A percentile compares a stretch with the other conserved stretches of the same genome.
These are phyloP conservation scores for Ascidia mentula DNA, from an alignment of 23 tunicate genomes.

Conservation along the genomic window DNA sequence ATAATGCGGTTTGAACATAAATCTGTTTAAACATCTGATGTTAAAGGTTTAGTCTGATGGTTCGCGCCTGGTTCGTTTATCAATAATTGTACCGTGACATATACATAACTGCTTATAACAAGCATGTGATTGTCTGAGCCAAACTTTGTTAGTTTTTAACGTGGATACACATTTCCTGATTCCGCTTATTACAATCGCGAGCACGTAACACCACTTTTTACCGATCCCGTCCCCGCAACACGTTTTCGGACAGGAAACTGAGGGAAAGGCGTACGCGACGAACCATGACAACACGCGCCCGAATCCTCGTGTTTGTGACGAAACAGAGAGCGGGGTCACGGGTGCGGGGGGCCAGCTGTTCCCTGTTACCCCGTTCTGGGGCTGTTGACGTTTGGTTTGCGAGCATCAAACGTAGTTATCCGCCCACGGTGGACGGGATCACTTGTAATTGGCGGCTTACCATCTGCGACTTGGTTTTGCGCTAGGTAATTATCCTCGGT, in stretches of 20 bases:
- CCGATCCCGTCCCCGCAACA: neutral
- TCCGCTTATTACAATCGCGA: neutral
- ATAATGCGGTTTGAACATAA: no score
- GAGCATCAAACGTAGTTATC: neutral
- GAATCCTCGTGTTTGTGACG: conserved; percentile 19
- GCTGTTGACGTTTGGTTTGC: neutral
- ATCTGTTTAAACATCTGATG: no score
- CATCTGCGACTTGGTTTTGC: neutral
- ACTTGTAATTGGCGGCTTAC: neutral
- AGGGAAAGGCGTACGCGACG: conserved; percentile 8
- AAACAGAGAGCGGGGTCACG: neutral
- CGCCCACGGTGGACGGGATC: neutral
- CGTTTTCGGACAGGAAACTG: neutral
- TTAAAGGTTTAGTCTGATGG: no score
- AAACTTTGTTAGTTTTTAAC: no score
- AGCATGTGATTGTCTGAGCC: no score
- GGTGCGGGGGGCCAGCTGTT: neutral
- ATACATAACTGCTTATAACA: no score
- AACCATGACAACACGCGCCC: conserved; percentile 2
- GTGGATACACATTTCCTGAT: neutral
- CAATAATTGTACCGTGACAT: no score
- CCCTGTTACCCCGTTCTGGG: neutral
- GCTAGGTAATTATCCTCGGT: neutral
- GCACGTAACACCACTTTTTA: neutral
- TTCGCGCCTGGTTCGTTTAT: no score